Evolutionary conservation across 2,888 invertebrate genomes (phyloP), one percentile per base, ranked within the genome.

Genomic region (Mylabris sibirica): DNA sequence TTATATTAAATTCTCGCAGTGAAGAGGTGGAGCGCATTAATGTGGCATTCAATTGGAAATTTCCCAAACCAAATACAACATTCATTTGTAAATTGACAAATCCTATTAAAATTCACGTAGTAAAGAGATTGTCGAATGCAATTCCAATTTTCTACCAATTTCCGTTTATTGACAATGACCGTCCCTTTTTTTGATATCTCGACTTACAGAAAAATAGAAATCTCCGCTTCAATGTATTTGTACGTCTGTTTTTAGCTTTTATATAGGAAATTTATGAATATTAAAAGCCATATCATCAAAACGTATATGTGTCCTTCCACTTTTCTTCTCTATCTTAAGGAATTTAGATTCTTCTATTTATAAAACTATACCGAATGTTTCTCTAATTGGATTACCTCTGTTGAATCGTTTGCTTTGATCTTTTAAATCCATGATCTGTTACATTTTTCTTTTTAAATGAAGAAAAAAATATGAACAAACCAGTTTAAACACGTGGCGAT

Each of bases 311-410:
- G 38, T 38, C 12, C 38, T 14, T 14, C 38, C 3, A 38, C 12
- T 17, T n/a, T 44, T 44, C n/a, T 44, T 14, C n/a, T 30, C 35
- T 35, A 6, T 35, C 35, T 35, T 12, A 2, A 8, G 3, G 35
- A 38, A 12, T 38, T 14, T 1, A 44, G 17, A 6, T 17, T n/a
- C 49, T 49, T 11, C 20, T 49, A 49, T 49, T 20, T 49, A 49
- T 49, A 49, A 49, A 49, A 20, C n/a, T 3, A n/a, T 41, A n/a
- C 20, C 1, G 53, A 53, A 22, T 11, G 53, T 4, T 9, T 53
- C 11, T 22, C 65, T 69, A 69, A 69, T 69, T 69, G 66, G 69
- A 69, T 69, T 69, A 69, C 64, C 17, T 66, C 44, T 35, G 63
- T 60, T 53, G 66, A 66, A 60, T 60, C 63, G 49, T 49, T 69